phyloP scores from a whole-genome alignment of 2,888 invertebrate species.

The Pseudococcus viburni region DNA sequence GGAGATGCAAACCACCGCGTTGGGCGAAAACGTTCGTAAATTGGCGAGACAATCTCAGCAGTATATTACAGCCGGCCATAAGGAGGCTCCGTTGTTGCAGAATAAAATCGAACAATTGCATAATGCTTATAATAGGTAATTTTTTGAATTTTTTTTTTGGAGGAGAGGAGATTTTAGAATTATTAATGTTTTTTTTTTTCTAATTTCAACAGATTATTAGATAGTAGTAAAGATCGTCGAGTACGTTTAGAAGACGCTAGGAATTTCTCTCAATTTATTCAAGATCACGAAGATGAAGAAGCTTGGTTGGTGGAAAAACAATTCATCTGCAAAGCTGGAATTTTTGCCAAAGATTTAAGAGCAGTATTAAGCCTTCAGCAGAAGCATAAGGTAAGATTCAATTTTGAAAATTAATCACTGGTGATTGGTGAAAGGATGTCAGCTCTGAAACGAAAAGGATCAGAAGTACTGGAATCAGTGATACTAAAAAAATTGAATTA shows the following conservation, averaged over 20 bases:
- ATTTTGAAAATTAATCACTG: too few species aligned
- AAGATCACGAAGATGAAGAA: constrained; percentile 98
- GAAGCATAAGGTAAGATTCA: constrained; percentile 84
- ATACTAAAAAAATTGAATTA: too few species aligned
- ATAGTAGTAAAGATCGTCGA: constrained; percentile 83
- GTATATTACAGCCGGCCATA: constrained; percentile 75
- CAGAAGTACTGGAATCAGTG: too few species aligned
- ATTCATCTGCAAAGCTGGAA: constrained; percentile 91
- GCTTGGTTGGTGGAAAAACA: constrained; percentile 97
- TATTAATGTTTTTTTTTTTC: not conserved
- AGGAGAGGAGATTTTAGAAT: not conserved
- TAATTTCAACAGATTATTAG: constrained; percentile 74
- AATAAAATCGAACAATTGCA: constrained; percentile 84
- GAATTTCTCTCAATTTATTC: constrained; percentile 94
- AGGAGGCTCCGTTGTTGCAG: constrained; percentile 77
- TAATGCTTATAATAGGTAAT: constrained; percentile 81
- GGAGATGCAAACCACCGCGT: constrained; percentile 90
- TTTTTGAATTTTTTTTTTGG: constrained; percentile 67
- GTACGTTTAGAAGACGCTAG: constrained; percentile 91
- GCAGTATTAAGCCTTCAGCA: constrained; percentile 91
- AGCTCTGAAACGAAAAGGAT: too few species aligned
- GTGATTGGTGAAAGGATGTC: too few species aligned
- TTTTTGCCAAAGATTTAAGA: constrained; percentile 92
- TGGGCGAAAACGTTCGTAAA: constrained; percentile 87
- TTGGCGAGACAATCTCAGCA: constrained; percentile 80